Percentiles rank a stretch among this genome's conserved stretches.
These are phyloP conservation scores for Arvicanthis niloticus DNA, from an alignment of 2,113 vertebrate genomes.

Conservation along the genomic window DNA sequence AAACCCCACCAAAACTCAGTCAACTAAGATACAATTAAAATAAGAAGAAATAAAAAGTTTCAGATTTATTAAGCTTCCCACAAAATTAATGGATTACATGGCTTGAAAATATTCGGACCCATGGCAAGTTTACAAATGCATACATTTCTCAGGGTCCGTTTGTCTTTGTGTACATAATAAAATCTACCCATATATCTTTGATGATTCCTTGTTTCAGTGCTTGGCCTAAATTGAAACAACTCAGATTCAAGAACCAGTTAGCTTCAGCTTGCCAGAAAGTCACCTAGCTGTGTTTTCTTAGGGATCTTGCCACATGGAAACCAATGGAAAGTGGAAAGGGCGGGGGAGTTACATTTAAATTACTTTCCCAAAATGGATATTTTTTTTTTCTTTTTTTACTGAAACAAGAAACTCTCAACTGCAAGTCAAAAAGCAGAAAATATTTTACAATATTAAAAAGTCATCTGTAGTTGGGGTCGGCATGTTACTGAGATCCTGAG, in stretches of 20 bases:
- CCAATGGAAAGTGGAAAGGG: conserved; percentile 34
- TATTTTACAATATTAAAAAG: conserved; percentile 90
- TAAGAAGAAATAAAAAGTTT: conserved; percentile 84
- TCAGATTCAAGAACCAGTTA: conserved; percentile 69
- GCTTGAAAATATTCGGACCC: conserved; percentile 92
- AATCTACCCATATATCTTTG: conserved; percentile 84
- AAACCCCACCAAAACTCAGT: conserved; percentile 79
- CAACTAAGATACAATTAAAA: conserved; percentile 88
- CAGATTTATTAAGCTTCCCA: conserved; percentile 92
- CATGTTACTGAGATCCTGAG: conserved; percentile 84
- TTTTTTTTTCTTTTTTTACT: conserved; percentile 88
- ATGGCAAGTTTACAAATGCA: conserved; percentile 94
- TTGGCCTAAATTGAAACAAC: conserved; percentile 68
- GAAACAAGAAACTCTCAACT: conserved; percentile 91
- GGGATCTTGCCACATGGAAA: conserved; percentile 64
- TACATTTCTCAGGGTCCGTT: conserved; percentile 89
- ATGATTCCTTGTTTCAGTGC: conserved; percentile 88
- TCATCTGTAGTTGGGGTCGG: conserved; percentile 81
- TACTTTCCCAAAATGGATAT: conserved; percentile 86
- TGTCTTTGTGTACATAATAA: conserved; percentile 86
- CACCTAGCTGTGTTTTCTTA: conserved; percentile 86
- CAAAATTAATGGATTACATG: conserved; percentile 94
- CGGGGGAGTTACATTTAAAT: conserved; percentile 80
- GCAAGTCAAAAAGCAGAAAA: conserved; percentile 89
- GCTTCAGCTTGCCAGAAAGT: conserved; percentile 74